Evolutionary conservation across 1,140 invertebrate genomes (phyloP).

Genomic region (Papilio machaon): DNA sequence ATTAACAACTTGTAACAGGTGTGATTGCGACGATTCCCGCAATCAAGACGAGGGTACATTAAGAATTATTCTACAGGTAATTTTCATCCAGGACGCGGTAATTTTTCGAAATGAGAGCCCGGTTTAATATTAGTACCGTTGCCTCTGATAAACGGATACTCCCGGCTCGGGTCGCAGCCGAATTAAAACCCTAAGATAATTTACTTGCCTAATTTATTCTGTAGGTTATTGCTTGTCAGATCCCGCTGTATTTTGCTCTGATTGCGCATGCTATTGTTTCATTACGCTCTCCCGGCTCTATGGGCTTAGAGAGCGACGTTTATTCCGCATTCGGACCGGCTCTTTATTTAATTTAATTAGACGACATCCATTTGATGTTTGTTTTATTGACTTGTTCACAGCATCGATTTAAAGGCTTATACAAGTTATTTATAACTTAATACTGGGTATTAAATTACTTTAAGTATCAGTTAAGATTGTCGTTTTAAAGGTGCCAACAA

Average conservation of each 20-base stretch:
- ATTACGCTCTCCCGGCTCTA: slow-evolving; percentile 52
- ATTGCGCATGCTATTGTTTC: slow-evolving; percentile 63
- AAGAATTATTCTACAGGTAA: slow-evolving; percentile 41
- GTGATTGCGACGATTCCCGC: slow-evolving; percentile 19
- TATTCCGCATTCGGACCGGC: slow-evolving; percentile 30
- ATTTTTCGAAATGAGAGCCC: slow-evolving; percentile 51
- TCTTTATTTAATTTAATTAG: slow-evolving; percentile 36
- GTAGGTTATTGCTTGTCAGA: slow-evolving; percentile 51
- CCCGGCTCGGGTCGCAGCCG: slow-evolving; percentile 43
- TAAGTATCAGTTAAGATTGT: neutral
- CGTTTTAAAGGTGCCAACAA: neutral
- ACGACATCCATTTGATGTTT: slow-evolving; percentile 6
- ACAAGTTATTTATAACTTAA: neutral
- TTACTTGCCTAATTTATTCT: slow-evolving; percentile 64
- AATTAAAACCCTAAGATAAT: slow-evolving; percentile 66
- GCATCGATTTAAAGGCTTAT: neutral
- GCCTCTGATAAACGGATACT: slow-evolving; percentile 50
- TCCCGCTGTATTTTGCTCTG: slow-evolving; percentile 56
- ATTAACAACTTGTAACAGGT: slow-evolving; percentile 26
- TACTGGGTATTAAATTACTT: neutral
- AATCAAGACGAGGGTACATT: slow-evolving; percentile 5
- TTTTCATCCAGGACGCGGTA: slow-evolving; percentile 46
- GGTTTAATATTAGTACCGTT: slow-evolving; percentile 53
- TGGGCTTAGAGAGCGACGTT: slow-evolving; percentile 46
- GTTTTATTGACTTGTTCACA: slow-evolving; percentile 23